Base-by-base conservation (phyloP, 2,888 invertebrate species). In the Nemotelus nigrinus region DNA sequence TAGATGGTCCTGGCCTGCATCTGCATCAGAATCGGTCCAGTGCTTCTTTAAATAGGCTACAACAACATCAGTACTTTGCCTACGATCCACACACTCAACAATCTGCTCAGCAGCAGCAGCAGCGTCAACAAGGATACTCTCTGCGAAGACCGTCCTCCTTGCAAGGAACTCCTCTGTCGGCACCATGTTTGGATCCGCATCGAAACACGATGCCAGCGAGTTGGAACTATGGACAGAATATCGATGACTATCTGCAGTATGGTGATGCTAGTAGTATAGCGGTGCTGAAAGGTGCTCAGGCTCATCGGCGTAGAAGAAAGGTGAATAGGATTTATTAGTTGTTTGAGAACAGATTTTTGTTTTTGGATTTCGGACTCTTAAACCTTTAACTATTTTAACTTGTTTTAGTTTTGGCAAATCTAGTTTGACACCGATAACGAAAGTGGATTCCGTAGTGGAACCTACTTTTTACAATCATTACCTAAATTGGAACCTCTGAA, bases 121-220 rank as follows among this genome's bases (percentile, higher is more conserved):
- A 6, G n/a, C 41, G 8, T 4, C 57, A 57, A 44, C 85, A 86
- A 78, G 83, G 85, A 76, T 86, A 84, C 78, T 84, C 85, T 83
- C 80, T 86, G 81, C 86, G 84, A 79, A 60, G 75, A 57, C 84
- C 74, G 50, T 70, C 55, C 10, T 10, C 43, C 2, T 55, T 55
- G 53, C 55, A 70, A 43, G 39, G 25, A 43, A 48, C 2, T 6
- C 39, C n/a, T 48, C 4, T 44, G 6, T 76, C 53, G n/a, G 70
- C 60, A 44, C 75, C 70, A 71, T 25, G 25, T 25, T 68, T 79
- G 2, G 78, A 79, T 68, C 79, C 78, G 50, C 81, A 81, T 41
- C 82, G 85, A 10, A 86, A 85, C 83, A 86, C 85, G 78, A 86
- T 85, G 81, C 76, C 84, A 79, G 84, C 84, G 10, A 77, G 76